These are phyloP conservation scores for Drosophila affinis DNA, from an alignment of 2,888 invertebrate species.

Conservation along the genomic window DNA sequence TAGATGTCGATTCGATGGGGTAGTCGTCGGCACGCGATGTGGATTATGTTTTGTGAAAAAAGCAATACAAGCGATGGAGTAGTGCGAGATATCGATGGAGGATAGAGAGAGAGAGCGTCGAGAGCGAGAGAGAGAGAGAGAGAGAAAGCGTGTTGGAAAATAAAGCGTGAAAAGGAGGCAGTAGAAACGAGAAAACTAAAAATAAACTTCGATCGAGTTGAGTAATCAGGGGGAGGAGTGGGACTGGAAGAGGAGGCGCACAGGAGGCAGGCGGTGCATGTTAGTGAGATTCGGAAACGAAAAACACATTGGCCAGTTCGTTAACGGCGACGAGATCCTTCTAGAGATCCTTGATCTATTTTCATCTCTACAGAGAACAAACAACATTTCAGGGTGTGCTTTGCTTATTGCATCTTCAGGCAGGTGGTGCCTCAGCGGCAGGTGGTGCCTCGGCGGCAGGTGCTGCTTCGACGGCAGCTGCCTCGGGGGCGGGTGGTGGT, in stretches of 20 bases:
- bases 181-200: conserved; percentile 54
- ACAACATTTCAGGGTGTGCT: conserved; percentile 6
- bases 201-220: conserved; percentile 35
- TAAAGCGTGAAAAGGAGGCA: conserved; percentile 60
- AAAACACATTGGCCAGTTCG: conserved; percentile 49
- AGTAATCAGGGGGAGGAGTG: neutral
- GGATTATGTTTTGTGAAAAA: conserved; percentile 56
- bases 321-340: conserved; percentile 63
- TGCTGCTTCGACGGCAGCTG: conserved; percentile 45
- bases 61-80: conserved; percentile 62
- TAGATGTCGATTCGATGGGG: neutral
- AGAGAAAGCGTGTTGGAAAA: conserved; percentile 51
- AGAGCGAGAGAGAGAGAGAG: conserved; percentile 36
- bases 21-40: conserved; percentile 25
- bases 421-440: conserved; percentile 45
- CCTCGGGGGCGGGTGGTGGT: conserved; percentile 51
- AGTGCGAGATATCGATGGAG: conserved; percentile 25
- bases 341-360: conserved; percentile 54
- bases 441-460: no score
- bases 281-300: conserved; percentile 42
- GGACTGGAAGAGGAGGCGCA: neutral
- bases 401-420: conserved; percentile 10
- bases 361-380: conserved; percentile 33
- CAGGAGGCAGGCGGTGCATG: conserved; percentile 15
- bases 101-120: conserved; percentile 30